phyloP scores from a whole-genome alignment of 2,113 vertebrate species.

The Onychorhynchus coronatus region DNA sequence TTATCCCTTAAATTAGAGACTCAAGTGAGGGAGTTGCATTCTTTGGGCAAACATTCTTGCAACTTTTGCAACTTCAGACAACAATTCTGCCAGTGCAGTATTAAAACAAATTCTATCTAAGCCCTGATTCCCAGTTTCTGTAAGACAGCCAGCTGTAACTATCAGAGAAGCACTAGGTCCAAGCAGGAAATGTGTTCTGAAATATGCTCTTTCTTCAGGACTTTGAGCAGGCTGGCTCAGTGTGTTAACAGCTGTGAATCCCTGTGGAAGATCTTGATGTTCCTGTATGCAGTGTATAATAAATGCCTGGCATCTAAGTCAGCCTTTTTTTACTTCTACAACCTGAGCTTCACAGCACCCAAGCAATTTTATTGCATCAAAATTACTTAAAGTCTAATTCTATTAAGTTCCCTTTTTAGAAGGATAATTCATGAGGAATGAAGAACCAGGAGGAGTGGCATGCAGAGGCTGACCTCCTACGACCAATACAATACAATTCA shows the following conservation, averaged over 20 bases:
- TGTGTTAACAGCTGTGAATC: background rate
- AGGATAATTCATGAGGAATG: background rate
- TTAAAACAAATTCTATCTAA: background rate
- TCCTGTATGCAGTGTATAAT: background rate
- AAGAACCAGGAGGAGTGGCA: background rate
- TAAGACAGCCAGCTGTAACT: background rate
- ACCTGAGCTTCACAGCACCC: background rate
- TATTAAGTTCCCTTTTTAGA: background rate
- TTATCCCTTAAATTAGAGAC: background rate
- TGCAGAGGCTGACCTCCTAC: background rate
- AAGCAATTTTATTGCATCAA: background rate
- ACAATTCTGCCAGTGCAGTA: background rate
- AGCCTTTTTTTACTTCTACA: background rate
- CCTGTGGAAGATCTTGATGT: background rate
- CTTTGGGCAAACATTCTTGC: background rate
- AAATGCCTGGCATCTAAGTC: background rate
- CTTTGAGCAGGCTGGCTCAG: background rate
- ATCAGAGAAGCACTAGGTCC: background rate
- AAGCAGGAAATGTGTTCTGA: background rate
- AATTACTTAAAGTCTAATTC: background rate
- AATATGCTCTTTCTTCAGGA: background rate
- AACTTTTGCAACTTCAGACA: background rate
- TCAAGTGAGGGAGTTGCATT: rapidly evolving
- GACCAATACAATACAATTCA: background rate
- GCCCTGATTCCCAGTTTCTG: background rate